These are phyloP conservation scores for Noctua fimbriata DNA, from an alignment of 2,888 invertebrate species.

Conservation along the genomic window DNA sequence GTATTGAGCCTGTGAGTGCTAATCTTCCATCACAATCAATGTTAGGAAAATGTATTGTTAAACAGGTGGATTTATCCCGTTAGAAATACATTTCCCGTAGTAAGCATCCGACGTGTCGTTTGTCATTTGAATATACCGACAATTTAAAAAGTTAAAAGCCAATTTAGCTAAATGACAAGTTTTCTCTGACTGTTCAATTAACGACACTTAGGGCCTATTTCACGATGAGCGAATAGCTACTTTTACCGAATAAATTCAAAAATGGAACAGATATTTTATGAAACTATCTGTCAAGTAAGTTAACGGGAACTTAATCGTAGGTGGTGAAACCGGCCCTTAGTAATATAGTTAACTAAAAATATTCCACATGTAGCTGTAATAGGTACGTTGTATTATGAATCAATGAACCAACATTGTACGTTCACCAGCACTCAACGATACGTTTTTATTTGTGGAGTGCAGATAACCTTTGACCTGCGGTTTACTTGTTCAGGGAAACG, in stretches of 20 bases:
- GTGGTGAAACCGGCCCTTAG: background rate
- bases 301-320: no score
- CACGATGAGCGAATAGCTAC: no score
- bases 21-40: background rate
- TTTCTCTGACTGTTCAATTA: background rate
- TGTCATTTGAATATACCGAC: background rate
- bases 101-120: background rate
- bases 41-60: background rate
- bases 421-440: background rate
- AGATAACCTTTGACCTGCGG: slow-evolving; percentile 30
- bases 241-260: no score
- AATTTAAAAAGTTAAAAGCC: background rate
- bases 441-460: background rate
- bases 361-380: background rate
- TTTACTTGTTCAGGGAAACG: slow-evolving; percentile 24
- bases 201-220: background rate
- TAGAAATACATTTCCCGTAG: background rate
- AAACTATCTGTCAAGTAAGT: no score
- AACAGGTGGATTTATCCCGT: background rate
- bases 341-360: background rate
- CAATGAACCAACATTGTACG: background rate
- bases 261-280: no score
- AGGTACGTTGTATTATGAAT: background rate
- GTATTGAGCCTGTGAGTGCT: background rate
- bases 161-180: background rate